These are phyloP conservation scores for Meleagris gallopavo DNA, from an alignment of 2,113 vertebrate species.

Conservation along the genomic window DNA sequence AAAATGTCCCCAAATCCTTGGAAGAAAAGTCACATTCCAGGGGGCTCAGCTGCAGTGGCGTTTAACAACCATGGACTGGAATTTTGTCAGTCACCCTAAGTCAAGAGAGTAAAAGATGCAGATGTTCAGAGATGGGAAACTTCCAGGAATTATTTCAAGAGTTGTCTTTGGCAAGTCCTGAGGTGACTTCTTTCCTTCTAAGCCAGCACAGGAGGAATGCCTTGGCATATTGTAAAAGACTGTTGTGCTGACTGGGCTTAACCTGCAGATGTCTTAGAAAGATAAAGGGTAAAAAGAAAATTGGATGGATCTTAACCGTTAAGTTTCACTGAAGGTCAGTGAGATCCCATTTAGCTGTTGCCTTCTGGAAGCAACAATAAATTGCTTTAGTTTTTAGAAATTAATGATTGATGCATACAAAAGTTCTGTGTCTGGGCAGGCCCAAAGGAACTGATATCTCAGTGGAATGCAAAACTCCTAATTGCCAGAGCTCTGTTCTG, in stretches of 20 bases:
- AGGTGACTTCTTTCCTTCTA: constrained; percentile 23
- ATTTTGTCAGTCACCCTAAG: neutral
- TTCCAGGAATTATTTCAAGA: neutral
- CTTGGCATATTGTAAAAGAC: constrained; percentile 8
- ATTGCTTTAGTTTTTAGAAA: constrained; percentile 22
- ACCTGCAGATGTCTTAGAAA: constrained; percentile 3
- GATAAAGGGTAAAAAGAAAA: constrained; percentile 18
- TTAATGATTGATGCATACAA: neutral
- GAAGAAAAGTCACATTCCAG: neutral
- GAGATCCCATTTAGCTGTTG: neutral
- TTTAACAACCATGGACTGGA: neutral
- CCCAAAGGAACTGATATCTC: neutral
- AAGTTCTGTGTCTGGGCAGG: neutral
- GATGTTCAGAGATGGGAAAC: neutral
- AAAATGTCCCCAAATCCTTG: neutral
- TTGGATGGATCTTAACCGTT: neutral
- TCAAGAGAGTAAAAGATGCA: neutral
- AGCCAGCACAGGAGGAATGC: constrained; percentile 9
- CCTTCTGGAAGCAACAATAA: neutral
- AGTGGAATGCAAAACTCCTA: constrained; percentile 22
- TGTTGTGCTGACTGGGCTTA: neutral
- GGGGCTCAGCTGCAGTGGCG: neutral
- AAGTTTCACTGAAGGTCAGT: neutral
- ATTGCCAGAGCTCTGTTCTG: neutral
- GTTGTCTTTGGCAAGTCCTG: neutral